Percentiles rank a stretch among this genome's conserved stretches.
These are phyloP conservation scores for Sander lucioperca DNA, from an alignment of 2,113 vertebrate genomes.

Conservation along the genomic window DNA sequence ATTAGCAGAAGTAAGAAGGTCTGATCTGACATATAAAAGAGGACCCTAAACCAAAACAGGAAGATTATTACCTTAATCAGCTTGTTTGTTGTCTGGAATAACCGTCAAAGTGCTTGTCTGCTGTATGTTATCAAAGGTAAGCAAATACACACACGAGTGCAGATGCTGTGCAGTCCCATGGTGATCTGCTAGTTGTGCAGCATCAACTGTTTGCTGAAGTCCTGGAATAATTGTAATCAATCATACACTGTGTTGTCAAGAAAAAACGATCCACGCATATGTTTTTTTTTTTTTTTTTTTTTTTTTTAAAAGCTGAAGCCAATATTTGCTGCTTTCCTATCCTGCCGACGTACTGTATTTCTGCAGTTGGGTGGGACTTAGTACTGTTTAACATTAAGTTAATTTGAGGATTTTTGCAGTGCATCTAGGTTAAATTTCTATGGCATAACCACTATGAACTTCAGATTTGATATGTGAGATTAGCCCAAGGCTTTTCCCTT, in stretches of 20 bases:
- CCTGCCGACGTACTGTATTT: background rate
- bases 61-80: background rate
- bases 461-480: background rate
- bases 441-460: background rate
- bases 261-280: background rate
- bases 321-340: background rate
- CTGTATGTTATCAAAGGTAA: constrained; percentile 1
- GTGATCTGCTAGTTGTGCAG: background rate
- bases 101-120: background rate
- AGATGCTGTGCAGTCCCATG: background rate
- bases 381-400: background rate
- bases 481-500: background rate
- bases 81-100: background rate
- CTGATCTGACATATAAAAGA: background rate
- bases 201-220: constrained; percentile 11
- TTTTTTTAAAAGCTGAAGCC: background rate
- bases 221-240: background rate
- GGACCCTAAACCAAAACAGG: background rate
- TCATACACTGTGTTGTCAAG: background rate
- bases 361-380: background rate
- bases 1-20: background rate
- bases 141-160: constrained; percentile 2
- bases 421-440: background rate
- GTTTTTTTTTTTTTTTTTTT: background rate
- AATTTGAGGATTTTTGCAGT: background rate